A percentile compares a stretch with the other conserved stretches of the same genome.
Conservation (phyloP, 2,113 vertebrate genomes). For the Megaceryle maxima region DNA sequence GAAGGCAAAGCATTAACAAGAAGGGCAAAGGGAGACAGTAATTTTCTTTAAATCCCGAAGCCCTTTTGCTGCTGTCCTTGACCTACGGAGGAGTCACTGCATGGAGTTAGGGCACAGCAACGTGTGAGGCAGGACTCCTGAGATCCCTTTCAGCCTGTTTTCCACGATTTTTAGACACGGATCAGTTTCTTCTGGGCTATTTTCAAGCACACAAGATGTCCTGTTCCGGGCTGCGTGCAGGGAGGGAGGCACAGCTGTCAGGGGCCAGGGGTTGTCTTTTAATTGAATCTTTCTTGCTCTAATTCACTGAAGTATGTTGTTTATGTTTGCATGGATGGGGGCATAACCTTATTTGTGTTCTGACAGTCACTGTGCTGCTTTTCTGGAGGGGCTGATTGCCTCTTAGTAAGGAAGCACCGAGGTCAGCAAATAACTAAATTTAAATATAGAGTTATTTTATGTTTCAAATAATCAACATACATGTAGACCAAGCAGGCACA, state of each 20-base stretch:
- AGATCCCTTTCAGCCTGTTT: background rate
- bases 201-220: background rate
- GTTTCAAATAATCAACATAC: background rate
- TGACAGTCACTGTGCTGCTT: background rate
- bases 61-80: background rate
- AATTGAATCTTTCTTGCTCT: constrained; percentile 59
- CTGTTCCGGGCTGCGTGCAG: background rate
- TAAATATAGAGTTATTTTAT: background rate
- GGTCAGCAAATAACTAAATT: background rate
- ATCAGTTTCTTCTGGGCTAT: background rate
- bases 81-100: background rate
- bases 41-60: background rate
- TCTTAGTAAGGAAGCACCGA: background rate
- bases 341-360: constrained; percentile 31
- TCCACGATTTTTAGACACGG: background rate
- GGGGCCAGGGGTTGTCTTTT: constrained; percentile 18
- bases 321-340: constrained; percentile 18
- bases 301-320: constrained; percentile 48
- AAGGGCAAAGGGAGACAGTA: background rate
- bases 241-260: constrained; percentile 27
- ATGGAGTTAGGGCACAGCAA: background rate
- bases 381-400: background rate
- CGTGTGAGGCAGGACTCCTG: background rate
- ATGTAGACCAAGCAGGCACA: background rate
- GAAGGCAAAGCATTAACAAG: background rate